Conservation (phyloP, 2,797 vertebrate species). For the Oreochromis grahami region DNA sequence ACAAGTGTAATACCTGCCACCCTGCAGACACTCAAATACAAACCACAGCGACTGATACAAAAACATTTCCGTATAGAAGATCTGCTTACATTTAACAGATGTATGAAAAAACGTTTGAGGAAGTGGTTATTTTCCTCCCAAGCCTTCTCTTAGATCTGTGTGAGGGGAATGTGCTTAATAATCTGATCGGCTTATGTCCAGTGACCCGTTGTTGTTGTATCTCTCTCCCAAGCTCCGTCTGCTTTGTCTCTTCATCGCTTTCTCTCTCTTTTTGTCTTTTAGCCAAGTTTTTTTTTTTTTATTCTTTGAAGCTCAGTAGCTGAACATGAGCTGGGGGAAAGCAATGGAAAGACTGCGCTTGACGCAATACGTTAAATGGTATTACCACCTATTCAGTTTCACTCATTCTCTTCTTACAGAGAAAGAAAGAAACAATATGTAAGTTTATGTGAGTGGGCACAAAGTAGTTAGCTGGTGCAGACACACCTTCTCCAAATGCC, state of each 20-base stretch:
- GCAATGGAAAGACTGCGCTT: not conserved
- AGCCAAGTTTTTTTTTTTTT: not conserved
- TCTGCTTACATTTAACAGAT: not conserved
- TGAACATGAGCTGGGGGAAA: not conserved
- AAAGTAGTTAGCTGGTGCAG: not conserved
- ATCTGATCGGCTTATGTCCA: conserved; percentile 48
- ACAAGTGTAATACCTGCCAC: not conserved
- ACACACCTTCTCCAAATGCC: not conserved
- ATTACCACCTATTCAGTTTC: not conserved
- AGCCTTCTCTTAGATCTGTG: not conserved
- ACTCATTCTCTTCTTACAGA: not conserved
- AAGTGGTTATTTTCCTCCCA: not conserved
- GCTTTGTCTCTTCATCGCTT: conserved; percentile 6
- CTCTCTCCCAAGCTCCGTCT: conserved; percentile 2
- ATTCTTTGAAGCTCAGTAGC: conserved; percentile 3
- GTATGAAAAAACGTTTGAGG: not conserved
- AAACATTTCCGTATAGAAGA: not conserved
- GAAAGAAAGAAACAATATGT: not conserved
- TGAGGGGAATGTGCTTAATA: conserved; percentile 29
- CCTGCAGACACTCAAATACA: not conserved
- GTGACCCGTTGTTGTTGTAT: conserved; percentile 35
- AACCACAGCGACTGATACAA: not conserved
- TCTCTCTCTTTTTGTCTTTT: not conserved
- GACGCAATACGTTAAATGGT: not conserved
- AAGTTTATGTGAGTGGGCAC: not conserved